Base-by-base conservation (phyloP, 1,140 invertebrate genomes). In the Drosophila bifasciata region DNA sequence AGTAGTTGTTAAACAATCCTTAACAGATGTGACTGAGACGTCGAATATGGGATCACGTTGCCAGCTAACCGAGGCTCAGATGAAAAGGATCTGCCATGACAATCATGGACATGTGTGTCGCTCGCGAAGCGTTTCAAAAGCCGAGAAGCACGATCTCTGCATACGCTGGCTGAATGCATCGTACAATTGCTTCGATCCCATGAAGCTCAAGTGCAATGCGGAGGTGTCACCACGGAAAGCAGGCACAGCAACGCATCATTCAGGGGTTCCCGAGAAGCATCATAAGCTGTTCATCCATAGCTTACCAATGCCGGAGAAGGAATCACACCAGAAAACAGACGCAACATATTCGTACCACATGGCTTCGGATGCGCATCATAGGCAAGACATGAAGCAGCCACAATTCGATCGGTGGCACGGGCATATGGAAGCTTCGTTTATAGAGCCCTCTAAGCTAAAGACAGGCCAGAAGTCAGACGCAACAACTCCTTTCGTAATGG, bases 141-240 rank as follows among this genome's bases (percentile, higher is more conserved):
- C 25, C 1, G 9, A 62, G 13, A 19, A 43, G 15, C 11, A 15
- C 21, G 16, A 25, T 2, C 28, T 68, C 2, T 69, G 66, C 52
- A 63, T 40, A 25, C 50, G 52, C 6, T 63, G 66, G 66, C 17
- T 63, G 16, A 19, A 62, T 25, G 15, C 19, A 5, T 25, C 62
- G n/a, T 13, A 45, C 6, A 25, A 28, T 28, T 9, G 3, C 3
- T 3, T 28, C 28, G 3, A 28, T 3, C 11, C 39, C 49, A 15
- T 25, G 4, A 32, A 17, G 1, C 17, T 15, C 2, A 21, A 21
- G 19, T 21, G 19, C 19, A 21, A 21, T 21, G 15, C 23, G 9
- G 21, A 56, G 19, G 45, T 46, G 6, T 15, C 7, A 25, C 23
- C 23, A 25, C 23, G 23, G 23, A 25, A 25, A 25, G 7, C 23